Conservation (phyloP, 2,888 invertebrate species). For the Shargacucullia verbasci region DNA sequence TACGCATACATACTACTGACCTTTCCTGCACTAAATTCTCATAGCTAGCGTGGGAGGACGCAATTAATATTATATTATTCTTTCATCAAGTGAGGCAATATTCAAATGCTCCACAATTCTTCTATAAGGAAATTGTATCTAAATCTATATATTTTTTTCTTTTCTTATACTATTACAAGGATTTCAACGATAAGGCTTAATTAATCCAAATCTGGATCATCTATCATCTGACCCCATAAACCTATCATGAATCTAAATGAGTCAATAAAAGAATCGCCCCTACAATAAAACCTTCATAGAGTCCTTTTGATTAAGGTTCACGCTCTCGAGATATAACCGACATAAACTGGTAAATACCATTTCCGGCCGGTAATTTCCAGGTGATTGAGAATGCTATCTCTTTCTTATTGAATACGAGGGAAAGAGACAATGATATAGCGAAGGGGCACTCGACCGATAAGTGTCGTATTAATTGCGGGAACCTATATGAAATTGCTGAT, state of each 20-base stretch:
- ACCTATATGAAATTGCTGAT: constrained; percentile 42
- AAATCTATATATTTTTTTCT: constrained; percentile 14
- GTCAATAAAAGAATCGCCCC: constrained; percentile 43
- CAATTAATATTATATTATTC: constrained; percentile 30
- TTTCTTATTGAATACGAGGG: constrained; percentile 16
- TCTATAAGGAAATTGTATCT: constrained; percentile 24
- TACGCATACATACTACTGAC: not conserved
- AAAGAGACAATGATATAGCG: constrained; percentile 25
- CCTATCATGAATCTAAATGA: constrained; percentile 22
- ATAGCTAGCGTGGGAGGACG: not conserved
- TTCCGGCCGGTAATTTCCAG: constrained; percentile 39
- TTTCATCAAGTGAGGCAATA: constrained; percentile 25
- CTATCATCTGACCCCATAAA: constrained; percentile 38
- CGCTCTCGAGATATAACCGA: constrained; percentile 26
- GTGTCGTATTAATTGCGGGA: constrained; percentile 49
- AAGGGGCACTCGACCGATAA: constrained; percentile 36
- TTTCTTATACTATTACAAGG: constrained; percentile 4
- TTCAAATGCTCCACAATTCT: constrained; percentile 4
- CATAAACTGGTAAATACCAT: constrained; percentile 47
- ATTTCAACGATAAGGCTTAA: constrained; percentile 13
- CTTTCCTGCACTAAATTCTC: not conserved
- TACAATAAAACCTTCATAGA: constrained; percentile 49
- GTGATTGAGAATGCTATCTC: constrained; percentile 34
- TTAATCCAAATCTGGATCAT: constrained; percentile 27
- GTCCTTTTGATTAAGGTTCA: constrained; percentile 48